phyloP scores from a whole-genome alignment of 2,888 invertebrate genomes.

The Amiota minor region DNA sequence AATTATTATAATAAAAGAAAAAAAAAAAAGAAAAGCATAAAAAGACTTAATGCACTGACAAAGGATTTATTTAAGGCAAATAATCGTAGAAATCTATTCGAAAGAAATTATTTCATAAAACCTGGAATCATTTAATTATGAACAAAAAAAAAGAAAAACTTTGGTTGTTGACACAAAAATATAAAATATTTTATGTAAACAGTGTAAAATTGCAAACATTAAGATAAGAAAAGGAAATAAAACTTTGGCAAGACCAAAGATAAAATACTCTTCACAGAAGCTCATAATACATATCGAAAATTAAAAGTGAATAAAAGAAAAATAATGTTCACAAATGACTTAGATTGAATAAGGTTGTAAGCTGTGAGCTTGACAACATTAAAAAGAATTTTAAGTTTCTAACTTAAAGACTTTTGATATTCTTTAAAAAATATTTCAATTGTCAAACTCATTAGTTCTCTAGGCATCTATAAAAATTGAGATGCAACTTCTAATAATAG shows the following conservation, averaged over 20 bases:
- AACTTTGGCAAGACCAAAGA: slow-evolving; percentile 2
- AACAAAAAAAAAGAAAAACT: slow-evolving; percentile 6
- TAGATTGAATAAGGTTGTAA: slow-evolving; percentile 13
- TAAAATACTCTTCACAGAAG: background rate
- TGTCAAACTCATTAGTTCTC: too few relatives aligned
- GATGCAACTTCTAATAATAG: too few relatives aligned
- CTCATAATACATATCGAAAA: background rate
- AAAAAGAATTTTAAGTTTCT: too few relatives aligned
- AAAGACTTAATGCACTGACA: slow-evolving; percentile 10
- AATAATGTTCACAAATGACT: slow-evolving; percentile 16
- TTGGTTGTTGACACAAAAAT: slow-evolving; percentile 27
- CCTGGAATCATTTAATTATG: slow-evolving; percentile 22
- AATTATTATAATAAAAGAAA: background rate
- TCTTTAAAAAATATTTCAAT: too few relatives aligned
- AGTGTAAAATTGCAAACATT: slow-evolving; percentile 33
- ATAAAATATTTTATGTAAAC: slow-evolving; percentile 50
- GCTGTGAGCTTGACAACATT: too few relatives aligned
- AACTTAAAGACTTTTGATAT: too few relatives aligned
- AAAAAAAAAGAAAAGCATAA: slow-evolving; percentile 3
- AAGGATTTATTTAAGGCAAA: background rate
- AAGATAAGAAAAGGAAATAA: background rate
- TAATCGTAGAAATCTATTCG: slow-evolving; percentile 35
- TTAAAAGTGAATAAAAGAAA: slow-evolving; percentile 17
- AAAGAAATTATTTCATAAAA: slow-evolving; percentile 40
- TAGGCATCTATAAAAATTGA: too few relatives aligned